Base-by-base conservation (phyloP, 2,797 vertebrate species). In the Lutra lutra region DNA sequence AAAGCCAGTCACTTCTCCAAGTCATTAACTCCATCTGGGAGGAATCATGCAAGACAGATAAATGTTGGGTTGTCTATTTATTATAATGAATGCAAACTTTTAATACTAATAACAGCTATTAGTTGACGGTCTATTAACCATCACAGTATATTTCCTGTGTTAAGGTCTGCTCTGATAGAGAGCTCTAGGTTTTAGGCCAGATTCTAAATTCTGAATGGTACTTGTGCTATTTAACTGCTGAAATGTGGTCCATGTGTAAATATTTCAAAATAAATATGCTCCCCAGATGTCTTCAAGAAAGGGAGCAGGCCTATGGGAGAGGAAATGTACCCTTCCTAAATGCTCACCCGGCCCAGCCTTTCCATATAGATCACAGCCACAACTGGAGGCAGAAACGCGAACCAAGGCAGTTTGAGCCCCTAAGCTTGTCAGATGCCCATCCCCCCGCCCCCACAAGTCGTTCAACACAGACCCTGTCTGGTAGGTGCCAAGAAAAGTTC, bases 181-280 rank as follows among this genome's bases (percentile, higher is more conserved):
- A 84, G 84, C 89, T 77, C 68, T 20, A n/a, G 38, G 38, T 40
- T 88, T 83, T 51, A 95, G 15, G 15, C 32, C 60, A 84, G 48
- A 88, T 70, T 78, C 78, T 60, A 89, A 88, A 70, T 60, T 78
- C 78, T 23, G 68, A 95, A 54, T 7, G 17, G 78, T 38, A 83
- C 43, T 43, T 70, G 4, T 62, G 51, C 84, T 51, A 83, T 54
- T 88, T 92, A 83, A 96, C 70, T 84, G 56, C 86, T 60, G 35
- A 95, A 82, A 94, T 56, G 25, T 68, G 29, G 73, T 75, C 38
- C 43, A 20, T 14, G n/a, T 85, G 35, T 78, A 86, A 96, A 83
- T 84, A 82, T 86, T 92, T 93, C 84, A 80, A 91, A 96, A 92
- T 89, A 60, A 27, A 80, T 86, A 83, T 58, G 40, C 9, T 79